These are phyloP conservation scores for Luperina nickerlii DNA, from an alignment of 2,888 invertebrate genomes.

Conservation along the genomic window DNA sequence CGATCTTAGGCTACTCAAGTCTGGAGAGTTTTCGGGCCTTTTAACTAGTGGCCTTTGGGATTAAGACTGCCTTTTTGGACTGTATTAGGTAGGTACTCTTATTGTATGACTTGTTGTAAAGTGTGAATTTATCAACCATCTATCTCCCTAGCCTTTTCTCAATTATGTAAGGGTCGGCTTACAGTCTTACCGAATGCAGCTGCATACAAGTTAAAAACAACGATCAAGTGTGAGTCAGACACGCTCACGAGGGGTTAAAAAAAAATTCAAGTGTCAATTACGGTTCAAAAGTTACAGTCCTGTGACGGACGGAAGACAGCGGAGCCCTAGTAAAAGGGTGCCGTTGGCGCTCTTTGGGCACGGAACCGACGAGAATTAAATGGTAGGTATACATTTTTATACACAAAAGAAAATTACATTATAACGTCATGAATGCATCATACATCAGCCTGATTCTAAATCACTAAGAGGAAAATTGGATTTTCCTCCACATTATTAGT, in stretches of 20 bases:
- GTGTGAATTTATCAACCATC: neutral
- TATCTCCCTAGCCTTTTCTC: neutral
- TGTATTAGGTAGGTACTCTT: no score
- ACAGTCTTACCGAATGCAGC: neutral
- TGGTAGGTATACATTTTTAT: neutral
- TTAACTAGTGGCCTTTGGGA: neutral
- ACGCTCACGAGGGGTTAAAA: neutral
- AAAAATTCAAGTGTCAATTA: neutral
- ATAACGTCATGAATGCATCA: neutral
- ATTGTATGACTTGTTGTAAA: neutral
- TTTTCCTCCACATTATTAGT: conserved; percentile 11
- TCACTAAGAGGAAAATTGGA: neutral
- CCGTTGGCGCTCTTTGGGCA: neutral
- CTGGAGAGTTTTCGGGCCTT: conserved; percentile 4
- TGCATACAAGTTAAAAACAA: neutral
- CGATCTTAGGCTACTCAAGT: neutral
- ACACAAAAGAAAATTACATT: neutral
- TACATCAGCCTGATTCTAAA: neutral
- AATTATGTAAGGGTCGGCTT: no score
- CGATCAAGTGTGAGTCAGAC: neutral
- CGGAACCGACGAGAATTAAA: neutral
- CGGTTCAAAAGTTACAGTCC: neutral
- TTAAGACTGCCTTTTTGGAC: neutral
- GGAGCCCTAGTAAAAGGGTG: neutral
- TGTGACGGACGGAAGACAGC: neutral